These are phyloP conservation scores for Bufotes viridis DNA, from an alignment of 2,797 vertebrate genomes.

Conservation along the genomic window DNA sequence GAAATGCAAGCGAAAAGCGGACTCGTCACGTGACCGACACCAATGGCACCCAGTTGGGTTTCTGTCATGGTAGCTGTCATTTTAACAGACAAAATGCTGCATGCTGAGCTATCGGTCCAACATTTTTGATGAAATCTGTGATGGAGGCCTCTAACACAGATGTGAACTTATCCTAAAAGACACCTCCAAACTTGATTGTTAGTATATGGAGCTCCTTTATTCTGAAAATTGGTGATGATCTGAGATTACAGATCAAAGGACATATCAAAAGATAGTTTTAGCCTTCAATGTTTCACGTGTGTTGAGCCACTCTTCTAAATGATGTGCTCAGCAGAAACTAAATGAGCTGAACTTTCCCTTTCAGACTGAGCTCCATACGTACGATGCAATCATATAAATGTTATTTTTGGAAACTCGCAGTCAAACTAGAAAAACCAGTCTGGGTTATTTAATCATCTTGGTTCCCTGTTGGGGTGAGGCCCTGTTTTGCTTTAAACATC, in stretches of 20 bases:
- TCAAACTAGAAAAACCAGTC: conserved; percentile 51
- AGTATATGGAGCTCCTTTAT: too few species aligned
- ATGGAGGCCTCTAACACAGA: too few species aligned
- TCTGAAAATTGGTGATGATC: too few species aligned
- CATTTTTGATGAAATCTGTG: too few species aligned
- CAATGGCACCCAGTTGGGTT: too few species aligned
- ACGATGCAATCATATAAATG: background rate
- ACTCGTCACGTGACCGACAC: too few species aligned
- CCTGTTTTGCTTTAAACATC: background rate
- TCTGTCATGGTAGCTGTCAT: too few species aligned
- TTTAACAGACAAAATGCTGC: too few species aligned
- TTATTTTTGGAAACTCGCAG: background rate
- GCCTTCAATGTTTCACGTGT: background rate
- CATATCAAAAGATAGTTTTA: background rate
- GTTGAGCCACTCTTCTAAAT: background rate
- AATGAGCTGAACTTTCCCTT: background rate
- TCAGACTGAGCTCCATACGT: background rate
- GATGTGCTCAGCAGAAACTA: background rate
- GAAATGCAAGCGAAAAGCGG: too few species aligned
- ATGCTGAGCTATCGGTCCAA: too few species aligned
- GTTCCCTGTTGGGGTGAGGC: conserved; percentile 25
- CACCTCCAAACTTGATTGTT: too few species aligned
- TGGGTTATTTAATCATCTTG: background rate
- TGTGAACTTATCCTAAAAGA: too few species aligned
- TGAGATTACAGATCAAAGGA: background rate